A percentile compares a stretch with the other conserved stretches of the same genome.
These are phyloP conservation scores for Picus viridis DNA, from an alignment of 2,797 vertebrate genomes.

Conservation along the genomic window DNA sequence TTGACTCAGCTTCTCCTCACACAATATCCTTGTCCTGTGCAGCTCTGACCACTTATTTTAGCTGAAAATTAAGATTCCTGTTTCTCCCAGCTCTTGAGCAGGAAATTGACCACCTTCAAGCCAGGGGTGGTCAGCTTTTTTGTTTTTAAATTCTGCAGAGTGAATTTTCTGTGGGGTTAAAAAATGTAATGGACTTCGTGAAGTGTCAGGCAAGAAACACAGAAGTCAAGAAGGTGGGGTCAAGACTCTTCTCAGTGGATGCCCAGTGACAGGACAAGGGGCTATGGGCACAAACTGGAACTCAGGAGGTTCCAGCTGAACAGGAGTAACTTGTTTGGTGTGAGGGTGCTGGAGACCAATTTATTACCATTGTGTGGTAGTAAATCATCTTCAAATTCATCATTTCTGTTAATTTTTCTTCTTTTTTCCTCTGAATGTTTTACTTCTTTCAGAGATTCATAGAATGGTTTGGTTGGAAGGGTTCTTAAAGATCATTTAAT, in stretches of 20 bases:
- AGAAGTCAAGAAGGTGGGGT: too few relatives aligned
- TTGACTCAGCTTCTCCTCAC: neutral
- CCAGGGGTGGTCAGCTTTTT: neutral
- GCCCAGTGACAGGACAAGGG: too few relatives aligned
- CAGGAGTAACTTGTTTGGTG: too few relatives aligned
- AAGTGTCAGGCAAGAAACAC: neutral
- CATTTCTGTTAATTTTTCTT: neutral
- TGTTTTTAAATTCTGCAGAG: neutral
- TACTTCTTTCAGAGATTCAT: neutral
- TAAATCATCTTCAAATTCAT: neutral
- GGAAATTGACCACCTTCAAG: neutral
- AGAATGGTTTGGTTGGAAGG: too few relatives aligned
- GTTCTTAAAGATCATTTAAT: too few relatives aligned
- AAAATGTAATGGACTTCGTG: fast-evolving
- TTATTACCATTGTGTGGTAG: neutral
- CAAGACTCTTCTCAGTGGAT: too few relatives aligned
- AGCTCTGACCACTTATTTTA: fast-evolving
- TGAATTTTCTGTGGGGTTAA: neutral
- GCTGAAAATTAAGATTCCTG: neutral
- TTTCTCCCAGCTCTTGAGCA: neutral
- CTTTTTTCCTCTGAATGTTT: neutral
- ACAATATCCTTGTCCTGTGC: too few relatives aligned
- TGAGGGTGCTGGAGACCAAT: neutral
- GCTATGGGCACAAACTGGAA: too few relatives aligned
- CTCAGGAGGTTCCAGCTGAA: too few relatives aligned